phyloP scores from a whole-genome alignment of 2,888 invertebrate genomes.

The Mechanitis mazaeus region DNA sequence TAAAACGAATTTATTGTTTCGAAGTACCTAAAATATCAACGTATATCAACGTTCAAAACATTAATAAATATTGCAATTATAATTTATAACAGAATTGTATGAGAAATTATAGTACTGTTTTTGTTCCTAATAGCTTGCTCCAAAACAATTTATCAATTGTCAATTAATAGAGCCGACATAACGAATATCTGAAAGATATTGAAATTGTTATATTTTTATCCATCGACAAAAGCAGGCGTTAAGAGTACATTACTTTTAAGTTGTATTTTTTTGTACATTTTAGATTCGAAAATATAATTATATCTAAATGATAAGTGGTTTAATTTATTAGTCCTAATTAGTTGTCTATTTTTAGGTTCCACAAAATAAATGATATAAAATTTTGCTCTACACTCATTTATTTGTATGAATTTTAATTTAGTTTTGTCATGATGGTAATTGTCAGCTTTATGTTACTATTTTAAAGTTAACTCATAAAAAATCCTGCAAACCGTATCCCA shows the following conservation, averaged over 20 bases:
- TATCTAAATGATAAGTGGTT: conserved; percentile 70
- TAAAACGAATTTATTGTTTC: conserved; percentile 65
- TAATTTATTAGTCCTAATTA: conserved; percentile 32
- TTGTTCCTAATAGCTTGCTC: conserved; percentile 70
- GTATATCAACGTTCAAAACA: conserved; percentile 32
- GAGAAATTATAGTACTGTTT: conserved; percentile 48
- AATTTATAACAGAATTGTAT: conserved; percentile 10
- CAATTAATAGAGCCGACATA: conserved; percentile 64
- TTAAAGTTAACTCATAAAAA: no score
- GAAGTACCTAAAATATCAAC: conserved; percentile 42
- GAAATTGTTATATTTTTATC: conserved; percentile 59
- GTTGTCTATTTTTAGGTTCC: background rate
- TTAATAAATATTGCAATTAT: conserved; percentile 22
- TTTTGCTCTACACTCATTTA: no score
- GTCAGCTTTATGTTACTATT: no score
- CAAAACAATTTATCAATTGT: conserved; percentile 59
- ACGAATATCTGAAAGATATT: conserved; percentile 53
- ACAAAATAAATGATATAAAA: background rate
- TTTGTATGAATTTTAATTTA: no score
- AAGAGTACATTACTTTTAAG: conserved; percentile 81
- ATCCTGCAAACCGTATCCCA: no score
- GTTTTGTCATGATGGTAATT: no score
- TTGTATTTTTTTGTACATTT: conserved; percentile 86
- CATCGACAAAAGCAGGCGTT: conserved; percentile 62
- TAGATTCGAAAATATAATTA: conserved; percentile 84